Conservation (phyloP, 2,797 vertebrate genomes). For the Microctenopoma stevenorrisi region DNA sequence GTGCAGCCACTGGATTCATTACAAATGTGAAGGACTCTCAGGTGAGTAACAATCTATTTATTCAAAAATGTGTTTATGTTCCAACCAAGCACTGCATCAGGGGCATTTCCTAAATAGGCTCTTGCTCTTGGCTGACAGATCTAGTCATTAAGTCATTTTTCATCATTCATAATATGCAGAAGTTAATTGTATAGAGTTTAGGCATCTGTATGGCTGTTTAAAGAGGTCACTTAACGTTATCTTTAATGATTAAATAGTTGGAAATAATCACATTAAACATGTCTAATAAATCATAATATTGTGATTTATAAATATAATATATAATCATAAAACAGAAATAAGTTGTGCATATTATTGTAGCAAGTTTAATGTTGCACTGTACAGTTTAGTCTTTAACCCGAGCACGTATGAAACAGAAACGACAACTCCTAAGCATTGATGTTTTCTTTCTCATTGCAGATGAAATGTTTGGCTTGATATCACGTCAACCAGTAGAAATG, state of each 20-base stretch:
- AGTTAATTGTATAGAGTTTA: too few relatives aligned
- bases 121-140: background rate
- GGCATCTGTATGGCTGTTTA: background rate
- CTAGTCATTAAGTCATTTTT: background rate
- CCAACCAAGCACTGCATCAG: background rate
- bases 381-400: background rate
- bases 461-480: constrained; percentile 88
- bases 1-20: constrained; percentile 91
- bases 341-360: background rate
- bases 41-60: constrained; percentile 74
- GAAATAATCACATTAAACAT: background rate
- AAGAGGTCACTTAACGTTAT: background rate
- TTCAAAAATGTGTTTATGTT: background rate
- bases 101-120: background rate
- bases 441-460: constrained; percentile 73
- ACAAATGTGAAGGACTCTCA: constrained; percentile 90
- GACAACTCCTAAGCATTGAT: background rate
- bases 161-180: too few relatives aligned
- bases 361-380: too few relatives aligned
- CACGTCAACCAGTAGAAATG: constrained; percentile 78
- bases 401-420: background rate
- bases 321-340: background rate
- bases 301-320: background rate
- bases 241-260: background rate
- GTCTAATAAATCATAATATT: background rate